Conservation (phyloP, 2,888 invertebrate species). For the Andrena flavipes region DNA sequence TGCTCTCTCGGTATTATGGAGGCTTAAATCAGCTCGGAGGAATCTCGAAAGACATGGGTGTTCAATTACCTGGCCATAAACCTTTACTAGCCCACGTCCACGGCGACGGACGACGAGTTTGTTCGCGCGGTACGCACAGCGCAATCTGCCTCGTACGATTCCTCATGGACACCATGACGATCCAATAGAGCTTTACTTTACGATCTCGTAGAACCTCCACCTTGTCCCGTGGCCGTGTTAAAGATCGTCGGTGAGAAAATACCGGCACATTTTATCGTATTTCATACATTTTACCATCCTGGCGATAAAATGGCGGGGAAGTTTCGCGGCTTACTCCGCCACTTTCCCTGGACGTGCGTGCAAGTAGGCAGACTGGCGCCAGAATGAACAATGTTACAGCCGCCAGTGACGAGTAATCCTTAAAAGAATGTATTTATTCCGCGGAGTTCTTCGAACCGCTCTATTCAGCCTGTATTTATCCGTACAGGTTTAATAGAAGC, state of each 20-base stretch:
- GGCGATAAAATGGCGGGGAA: conserved; percentile 51
- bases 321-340: conserved; percentile 39
- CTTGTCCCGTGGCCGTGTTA: conserved; percentile 55
- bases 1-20: conserved; percentile 71
- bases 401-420: conserved; percentile 41
- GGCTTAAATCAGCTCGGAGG: conserved; percentile 78
- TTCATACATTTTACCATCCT: conserved; percentile 67
- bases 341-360: conserved; percentile 38
- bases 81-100: conserved; percentile 76
- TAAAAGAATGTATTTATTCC: conserved; percentile 46
- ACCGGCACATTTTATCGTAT: conserved; percentile 65
- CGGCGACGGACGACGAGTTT: conserved; percentile 62
- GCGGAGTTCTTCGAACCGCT: conserved; percentile 46
- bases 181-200: conserved; percentile 73
- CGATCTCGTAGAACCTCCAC: conserved; percentile 71
- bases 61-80: conserved; percentile 81
- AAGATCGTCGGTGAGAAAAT: conserved; percentile 66
- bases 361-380: conserved; percentile 54
- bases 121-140: conserved; percentile 60
- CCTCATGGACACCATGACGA: conserved; percentile 71
- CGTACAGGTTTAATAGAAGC: conserved; percentile 36
- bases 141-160: conserved; percentile 70
- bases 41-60: conserved; percentile 77
- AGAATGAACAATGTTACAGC: conserved; percentile 35
- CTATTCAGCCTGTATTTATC: conserved; percentile 42